A percentile compares a stretch with the other conserved stretches of the same genome.
phyloP scores from a whole-genome alignment of 2,797 vertebrate species.

The Tauraco hartlaubi region DNA sequence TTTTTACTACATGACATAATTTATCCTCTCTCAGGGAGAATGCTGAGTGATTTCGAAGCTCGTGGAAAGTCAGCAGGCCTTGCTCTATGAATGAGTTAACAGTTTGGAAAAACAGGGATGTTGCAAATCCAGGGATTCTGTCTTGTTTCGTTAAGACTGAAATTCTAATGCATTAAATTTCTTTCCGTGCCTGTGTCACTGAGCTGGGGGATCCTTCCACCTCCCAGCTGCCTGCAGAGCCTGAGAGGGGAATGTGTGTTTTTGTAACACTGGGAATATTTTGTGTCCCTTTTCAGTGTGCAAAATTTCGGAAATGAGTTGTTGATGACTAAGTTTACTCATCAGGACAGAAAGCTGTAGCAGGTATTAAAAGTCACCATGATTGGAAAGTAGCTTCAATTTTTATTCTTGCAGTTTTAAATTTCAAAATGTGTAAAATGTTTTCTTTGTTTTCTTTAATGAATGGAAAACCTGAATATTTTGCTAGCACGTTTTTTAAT shows the following conservation, averaged over 20 bases:
- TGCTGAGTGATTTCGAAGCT: neutral
- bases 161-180: neutral
- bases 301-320: neutral
- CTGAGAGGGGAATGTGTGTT: neutral
- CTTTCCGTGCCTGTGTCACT: neutral
- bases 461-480: neutral
- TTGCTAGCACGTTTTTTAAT: neutral
- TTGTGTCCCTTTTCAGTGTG: neutral
- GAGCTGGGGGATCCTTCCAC: neutral
- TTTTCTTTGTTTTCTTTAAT: neutral
- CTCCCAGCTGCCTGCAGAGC: neutral
- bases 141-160: accelerated
- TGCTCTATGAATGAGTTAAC: neutral
- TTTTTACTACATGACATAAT: neutral
- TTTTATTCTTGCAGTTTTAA: neutral
- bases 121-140: neutral
- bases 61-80: neutral
- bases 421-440: neutral
- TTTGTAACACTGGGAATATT: too few relatives aligned
- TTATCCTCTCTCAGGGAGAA: accelerated
- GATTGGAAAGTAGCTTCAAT: neutral
- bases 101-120: neutral
- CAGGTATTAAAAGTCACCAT: neutral
- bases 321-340: neutral
- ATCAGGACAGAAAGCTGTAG: neutral